phyloP scores from a whole-genome alignment of 1,140 invertebrate genomes.

The Anthonomus grandis region DNA sequence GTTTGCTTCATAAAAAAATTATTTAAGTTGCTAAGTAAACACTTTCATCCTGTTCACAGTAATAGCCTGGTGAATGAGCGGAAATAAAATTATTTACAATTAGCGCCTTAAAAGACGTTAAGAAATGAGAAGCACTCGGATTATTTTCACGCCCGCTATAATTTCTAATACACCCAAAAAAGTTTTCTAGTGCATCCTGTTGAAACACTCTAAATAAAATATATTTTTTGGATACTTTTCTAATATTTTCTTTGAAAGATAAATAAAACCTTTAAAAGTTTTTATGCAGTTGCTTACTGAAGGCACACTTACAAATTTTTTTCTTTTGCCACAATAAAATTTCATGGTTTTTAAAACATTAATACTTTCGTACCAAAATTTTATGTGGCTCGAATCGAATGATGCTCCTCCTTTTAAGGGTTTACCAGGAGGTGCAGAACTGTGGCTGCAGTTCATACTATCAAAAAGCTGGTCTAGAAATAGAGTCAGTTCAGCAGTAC shows the following conservation, averaged over 20 bases:
- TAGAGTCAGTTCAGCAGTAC: constrained; percentile 37
- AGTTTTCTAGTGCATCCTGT: constrained; percentile 40
- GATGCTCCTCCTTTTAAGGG: constrained; percentile 36
- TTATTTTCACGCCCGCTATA: constrained; percentile 4
- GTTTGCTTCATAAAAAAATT: background rate
- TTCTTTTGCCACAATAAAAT: constrained; percentile 30
- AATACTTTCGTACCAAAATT: constrained; percentile 35
- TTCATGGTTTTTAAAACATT: constrained; percentile 32
- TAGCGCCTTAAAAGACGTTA: constrained; percentile 10
- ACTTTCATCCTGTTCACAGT: too few relatives aligned
- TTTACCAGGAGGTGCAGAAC: constrained; percentile 25
- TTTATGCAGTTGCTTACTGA: constrained; percentile 40
- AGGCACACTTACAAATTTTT: constrained; percentile 27
- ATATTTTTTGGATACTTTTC: constrained; percentile 6
- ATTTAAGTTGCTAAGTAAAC: background rate
- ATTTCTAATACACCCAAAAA: constrained; percentile 38
- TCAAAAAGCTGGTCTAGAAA: constrained; percentile 41
- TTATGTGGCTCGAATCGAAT: constrained; percentile 32
- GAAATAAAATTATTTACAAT: background rate
- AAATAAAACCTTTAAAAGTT: constrained; percentile 36
- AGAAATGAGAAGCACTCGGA: constrained; percentile 1
- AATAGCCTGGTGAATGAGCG: background rate
- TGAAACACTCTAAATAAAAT: constrained; percentile 26
- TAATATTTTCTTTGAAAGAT: constrained; percentile 6
- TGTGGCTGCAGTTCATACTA: constrained; percentile 34